These are phyloP conservation scores for Microtus agrestis DNA, from an alignment of 2,797 vertebrate genomes.

Conservation along the genomic window DNA sequence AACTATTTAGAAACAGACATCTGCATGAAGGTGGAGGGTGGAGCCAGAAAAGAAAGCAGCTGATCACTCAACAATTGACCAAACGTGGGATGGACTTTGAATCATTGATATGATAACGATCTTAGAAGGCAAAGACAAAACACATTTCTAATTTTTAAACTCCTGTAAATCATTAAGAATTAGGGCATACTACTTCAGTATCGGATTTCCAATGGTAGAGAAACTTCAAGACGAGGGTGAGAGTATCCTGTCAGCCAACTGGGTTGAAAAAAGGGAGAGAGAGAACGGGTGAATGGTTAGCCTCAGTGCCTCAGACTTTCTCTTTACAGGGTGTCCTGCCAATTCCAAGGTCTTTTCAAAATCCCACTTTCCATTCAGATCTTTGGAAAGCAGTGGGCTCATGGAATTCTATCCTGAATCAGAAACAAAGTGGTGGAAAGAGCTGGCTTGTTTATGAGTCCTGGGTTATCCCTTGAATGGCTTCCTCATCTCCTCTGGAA, in stretches of 20 bases:
- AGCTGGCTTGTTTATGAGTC: background rate
- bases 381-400: background rate
- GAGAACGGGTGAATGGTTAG: background rate
- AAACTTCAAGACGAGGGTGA: background rate
- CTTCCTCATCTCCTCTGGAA: background rate
- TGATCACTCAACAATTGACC: background rate
- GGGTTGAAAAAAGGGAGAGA: background rate
- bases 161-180: constrained; percentile 24
- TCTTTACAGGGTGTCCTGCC: background rate
- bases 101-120: background rate
- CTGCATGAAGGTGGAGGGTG: background rate
- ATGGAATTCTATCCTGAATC: background rate
- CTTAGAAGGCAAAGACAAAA: constrained; percentile 27
- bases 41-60: background rate
- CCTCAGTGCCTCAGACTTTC: background rate
- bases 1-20: constrained; percentile 9
- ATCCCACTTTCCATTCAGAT: background rate
- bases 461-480: background rate
- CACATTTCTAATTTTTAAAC: constrained; percentile 21
- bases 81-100: background rate
- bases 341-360: background rate
- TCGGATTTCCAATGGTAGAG: background rate
- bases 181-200: background rate
- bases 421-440: background rate
- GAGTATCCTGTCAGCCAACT: background rate